Conservation (phyloP, 2,888 invertebrate genomes). For the Ormyrus pomaceus region DNA sequence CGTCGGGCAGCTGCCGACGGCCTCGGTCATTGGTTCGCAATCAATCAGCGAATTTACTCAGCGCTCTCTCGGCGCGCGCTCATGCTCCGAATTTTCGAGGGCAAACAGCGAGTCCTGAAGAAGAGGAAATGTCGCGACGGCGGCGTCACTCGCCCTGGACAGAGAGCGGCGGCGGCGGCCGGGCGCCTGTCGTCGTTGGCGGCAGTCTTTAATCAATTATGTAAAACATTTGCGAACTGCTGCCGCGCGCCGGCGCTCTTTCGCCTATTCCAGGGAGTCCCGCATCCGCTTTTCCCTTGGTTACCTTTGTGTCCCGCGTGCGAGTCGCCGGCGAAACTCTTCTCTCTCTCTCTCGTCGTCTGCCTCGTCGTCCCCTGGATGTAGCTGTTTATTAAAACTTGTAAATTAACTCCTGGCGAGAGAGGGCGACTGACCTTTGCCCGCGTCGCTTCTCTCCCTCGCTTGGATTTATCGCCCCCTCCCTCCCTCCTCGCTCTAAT, state of each 20-base stretch:
- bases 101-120: constrained; percentile 31
- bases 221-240: constrained; percentile 70
- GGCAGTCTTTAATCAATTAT: constrained; percentile 75
- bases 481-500: background rate
- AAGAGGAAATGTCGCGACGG: background rate
- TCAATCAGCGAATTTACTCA: constrained; percentile 46
- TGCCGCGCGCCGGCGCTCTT: constrained; percentile 15
- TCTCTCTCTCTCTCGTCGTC: constrained; percentile 20
- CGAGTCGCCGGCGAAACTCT: constrained; percentile 8
- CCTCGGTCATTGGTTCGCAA: constrained; percentile 10
- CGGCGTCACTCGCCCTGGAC: constrained; percentile 17
- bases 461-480: constrained; percentile 1
- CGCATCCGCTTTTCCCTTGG: constrained; percentile 24
- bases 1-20: no score
- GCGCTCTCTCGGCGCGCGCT: background rate
- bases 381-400: constrained; percentile 69
- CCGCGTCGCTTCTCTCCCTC: background rate
- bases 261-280: constrained; percentile 1
- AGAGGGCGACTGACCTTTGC: background rate
- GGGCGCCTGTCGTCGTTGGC: no score
- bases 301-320: constrained; percentile 23
- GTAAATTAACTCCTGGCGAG: constrained; percentile 61
- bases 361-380: constrained; percentile 19
- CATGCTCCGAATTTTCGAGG: constrained; percentile 18
- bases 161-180: constrained; percentile 2